These are phyloP conservation scores for Blastobasis lacticolella DNA, from an alignment of 2,888 invertebrate genomes.

Conservation along the genomic window DNA sequence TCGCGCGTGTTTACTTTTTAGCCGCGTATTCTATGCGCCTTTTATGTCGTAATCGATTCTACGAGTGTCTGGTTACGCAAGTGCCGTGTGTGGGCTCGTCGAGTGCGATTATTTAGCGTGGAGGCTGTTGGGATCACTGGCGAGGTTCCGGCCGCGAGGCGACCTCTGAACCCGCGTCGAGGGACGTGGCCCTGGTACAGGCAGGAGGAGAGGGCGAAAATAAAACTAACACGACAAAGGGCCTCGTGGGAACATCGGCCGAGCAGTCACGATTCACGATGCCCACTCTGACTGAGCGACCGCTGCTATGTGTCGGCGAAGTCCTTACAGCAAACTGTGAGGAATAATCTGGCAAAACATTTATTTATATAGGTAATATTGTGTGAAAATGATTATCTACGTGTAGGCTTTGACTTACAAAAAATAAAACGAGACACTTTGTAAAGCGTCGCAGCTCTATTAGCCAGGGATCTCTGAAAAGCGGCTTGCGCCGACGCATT, in stretches of 20 bases:
- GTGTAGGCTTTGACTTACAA: too few species aligned
- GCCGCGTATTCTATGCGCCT: constrained; percentile 30
- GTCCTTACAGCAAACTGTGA: too few species aligned
- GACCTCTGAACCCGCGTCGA: constrained; percentile 31
- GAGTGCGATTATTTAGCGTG: too few species aligned
- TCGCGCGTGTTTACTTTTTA: constrained; percentile 32
- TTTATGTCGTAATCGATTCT: constrained; percentile 48
- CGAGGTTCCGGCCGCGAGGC: constrained; percentile 29
- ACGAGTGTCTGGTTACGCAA: constrained; percentile 39
- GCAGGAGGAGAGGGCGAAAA: constrained; percentile 10
- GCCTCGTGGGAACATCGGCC: constrained; percentile 26
- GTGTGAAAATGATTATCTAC: too few species aligned
- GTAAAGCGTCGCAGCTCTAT: too few species aligned
- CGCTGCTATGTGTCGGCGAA: too few species aligned
- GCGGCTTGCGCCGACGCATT: constrained; percentile 52
- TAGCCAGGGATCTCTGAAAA: constrained; percentile 41
- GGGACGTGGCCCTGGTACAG: constrained; percentile 19
- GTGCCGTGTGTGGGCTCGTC: constrained; percentile 36
- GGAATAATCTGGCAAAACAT: too few species aligned
- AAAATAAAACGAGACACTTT: too few species aligned
- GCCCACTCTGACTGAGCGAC: too few species aligned
- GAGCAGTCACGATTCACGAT: constrained; percentile 30
- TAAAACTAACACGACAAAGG: constrained; percentile 20
- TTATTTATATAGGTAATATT: too few species aligned
- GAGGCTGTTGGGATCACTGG: constrained; percentile 7